These are phyloP conservation scores for Hyphantria cunea DNA, from an alignment of 1,140 invertebrate species.

Conservation along the genomic window DNA sequence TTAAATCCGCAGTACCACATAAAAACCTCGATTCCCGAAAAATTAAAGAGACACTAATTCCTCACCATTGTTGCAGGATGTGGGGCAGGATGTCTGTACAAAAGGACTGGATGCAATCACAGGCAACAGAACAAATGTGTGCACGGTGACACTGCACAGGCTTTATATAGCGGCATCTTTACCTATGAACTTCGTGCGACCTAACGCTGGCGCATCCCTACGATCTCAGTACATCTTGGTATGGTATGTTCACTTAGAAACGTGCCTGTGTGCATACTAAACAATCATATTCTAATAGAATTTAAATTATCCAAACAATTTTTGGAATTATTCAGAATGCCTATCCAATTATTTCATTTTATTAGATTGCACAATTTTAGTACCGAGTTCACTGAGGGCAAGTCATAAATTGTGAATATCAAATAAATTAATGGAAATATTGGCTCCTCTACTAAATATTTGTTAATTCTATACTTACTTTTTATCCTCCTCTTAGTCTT, in stretches of 20 bases:
- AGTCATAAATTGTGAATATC: background rate
- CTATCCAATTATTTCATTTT: constrained; percentile 28
- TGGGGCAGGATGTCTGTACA: constrained; percentile 27
- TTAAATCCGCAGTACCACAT: too few relatives aligned
- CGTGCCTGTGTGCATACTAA: constrained; percentile 26
- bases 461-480: too few relatives aligned
- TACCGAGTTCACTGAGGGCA: background rate
- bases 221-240: constrained; percentile 40
- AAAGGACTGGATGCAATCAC: constrained; percentile 57
- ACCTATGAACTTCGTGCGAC: constrained; percentile 77
- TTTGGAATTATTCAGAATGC: constrained; percentile 17
- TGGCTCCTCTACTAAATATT: too few relatives aligned
- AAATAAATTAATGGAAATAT: background rate
- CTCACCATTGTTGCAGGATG: constrained; percentile 58
- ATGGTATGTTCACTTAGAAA: constrained; percentile 35
- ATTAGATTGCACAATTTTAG: constrained; percentile 21
- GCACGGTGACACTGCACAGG: constrained; percentile 63
- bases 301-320: constrained; percentile 36
- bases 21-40: too few relatives aligned
- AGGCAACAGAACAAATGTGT: constrained; percentile 55
- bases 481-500: too few relatives aligned
- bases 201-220: constrained; percentile 53
- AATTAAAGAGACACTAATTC: background rate
- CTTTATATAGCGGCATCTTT: constrained; percentile 74
- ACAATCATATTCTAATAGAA: constrained; percentile 38